A percentile compares a stretch with the other conserved stretches of the same genome.
These are phyloP conservation scores for Blera fallax DNA, from an alignment of 2,888 invertebrate genomes.

Conservation along the genomic window DNA sequence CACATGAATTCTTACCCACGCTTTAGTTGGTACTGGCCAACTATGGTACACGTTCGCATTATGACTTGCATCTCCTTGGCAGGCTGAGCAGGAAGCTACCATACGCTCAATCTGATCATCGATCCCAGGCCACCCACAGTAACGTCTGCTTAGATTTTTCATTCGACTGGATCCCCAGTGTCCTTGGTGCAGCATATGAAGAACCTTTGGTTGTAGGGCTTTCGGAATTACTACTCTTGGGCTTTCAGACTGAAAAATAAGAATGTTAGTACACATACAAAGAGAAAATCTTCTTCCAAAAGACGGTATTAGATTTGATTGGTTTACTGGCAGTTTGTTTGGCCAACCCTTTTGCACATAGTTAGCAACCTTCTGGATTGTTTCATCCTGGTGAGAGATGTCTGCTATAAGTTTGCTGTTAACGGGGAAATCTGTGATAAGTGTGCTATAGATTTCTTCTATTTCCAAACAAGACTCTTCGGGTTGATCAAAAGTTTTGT, in stretches of 20 bases:
- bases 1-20: conserved; percentile 2
- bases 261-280: background rate
- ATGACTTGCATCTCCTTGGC: too few species aligned
- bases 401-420: background rate
- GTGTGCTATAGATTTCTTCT: background rate
- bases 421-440: background rate
- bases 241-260: conserved; percentile 4
- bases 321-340: background rate
- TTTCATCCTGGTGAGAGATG: background rate
- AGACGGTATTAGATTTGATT: background rate
- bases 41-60: background rate
- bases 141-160: background rate
- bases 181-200: background rate
- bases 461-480: background rate
- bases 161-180: conserved; percentile 3
- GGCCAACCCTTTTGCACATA: conserved; percentile 30
- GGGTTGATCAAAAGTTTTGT: background rate
- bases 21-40: background rate
- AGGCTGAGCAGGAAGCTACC: too few species aligned
- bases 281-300: background rate
- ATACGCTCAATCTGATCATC: conserved; percentile 16
- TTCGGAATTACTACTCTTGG: conserved; percentile 1
- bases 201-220: background rate
- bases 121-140: background rate
- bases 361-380: background rate